Conservation (phyloP, 2,888 invertebrate genomes). For the Nephrotoma flavescens region DNA sequence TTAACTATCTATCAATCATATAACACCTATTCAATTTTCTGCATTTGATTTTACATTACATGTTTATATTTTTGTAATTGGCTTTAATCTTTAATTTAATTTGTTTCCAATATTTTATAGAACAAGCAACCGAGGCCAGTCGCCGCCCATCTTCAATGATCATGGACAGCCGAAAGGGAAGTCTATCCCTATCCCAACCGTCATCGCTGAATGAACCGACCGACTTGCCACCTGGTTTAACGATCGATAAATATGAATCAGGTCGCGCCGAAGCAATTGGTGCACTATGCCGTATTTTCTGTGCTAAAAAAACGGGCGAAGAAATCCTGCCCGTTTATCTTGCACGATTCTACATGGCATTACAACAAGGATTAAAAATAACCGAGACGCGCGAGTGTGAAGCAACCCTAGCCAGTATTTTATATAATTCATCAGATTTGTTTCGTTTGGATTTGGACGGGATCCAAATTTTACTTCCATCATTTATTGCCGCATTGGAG, state of each 20-base stretch:
- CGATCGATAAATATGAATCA: constrained; percentile 65
- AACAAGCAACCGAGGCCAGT: constrained; percentile 34
- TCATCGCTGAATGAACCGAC: constrained; percentile 49
- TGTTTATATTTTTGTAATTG: too few relatives aligned
- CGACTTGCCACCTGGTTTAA: constrained; percentile 51
- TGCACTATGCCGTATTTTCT: constrained; percentile 87
- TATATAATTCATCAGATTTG: constrained; percentile 73
- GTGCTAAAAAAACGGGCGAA: constrained; percentile 89
- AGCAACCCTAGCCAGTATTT: constrained; percentile 73
- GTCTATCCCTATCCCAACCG: constrained; percentile 42
- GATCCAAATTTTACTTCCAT: constrained; percentile 78
- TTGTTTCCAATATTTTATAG: constrained; percentile 15
- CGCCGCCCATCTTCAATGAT: constrained; percentile 52
- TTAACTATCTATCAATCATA: too few relatives aligned
- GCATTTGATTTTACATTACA: too few relatives aligned
- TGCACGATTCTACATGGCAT: constrained; percentile 82
- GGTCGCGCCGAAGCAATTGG: constrained; percentile 92
- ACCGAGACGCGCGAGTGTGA: constrained; percentile 51
- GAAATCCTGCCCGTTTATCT: constrained; percentile 85
- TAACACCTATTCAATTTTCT: too few relatives aligned
- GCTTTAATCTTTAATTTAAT: background rate
- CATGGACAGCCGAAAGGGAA: constrained; percentile 42
- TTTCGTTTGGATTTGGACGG: constrained; percentile 88
- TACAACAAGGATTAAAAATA: constrained; percentile 72
- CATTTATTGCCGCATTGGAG: constrained; percentile 79